Base-by-base conservation (phyloP, 1,140 invertebrate genomes). In the Calephelis virginiensis region DNA sequence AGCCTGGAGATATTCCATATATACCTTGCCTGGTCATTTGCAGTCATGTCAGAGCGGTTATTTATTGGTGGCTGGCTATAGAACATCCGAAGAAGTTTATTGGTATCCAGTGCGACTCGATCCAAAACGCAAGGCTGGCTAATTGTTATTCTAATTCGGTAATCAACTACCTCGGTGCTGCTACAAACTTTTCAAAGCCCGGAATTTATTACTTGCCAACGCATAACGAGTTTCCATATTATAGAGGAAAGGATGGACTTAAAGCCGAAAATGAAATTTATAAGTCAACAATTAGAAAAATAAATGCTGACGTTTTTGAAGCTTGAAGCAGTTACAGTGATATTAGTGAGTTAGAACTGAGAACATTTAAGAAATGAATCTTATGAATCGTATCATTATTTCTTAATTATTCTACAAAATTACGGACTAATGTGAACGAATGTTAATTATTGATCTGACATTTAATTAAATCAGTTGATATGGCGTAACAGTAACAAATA, bases 1-100 rank as follows among this genome's bases (percentile, higher is more conserved):
- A 96, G 75, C 95, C 95, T 0, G 61, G 82, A 9, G 87, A 90
- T 65, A 81, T 90, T 11, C 76, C 81, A 0, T 83, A 78, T 40
- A 72, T 89, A 7, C 89, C 89, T 0, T 91, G 89, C 65, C 28
- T 89, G 0, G 70, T 88, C 5, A 8, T 90, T 6, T 91, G 89
- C 38, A 89, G 86, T 65, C 89, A 91, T 56, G 0, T 89, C 0
- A 72, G 80, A 64, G 63, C 86, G 4, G 70, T 81, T 0, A 14
- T 91, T 0, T 90, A 89, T 40, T 89, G 82, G 85, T 91, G 85
- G 86, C 72, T 80, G 62, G 86, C 87, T 10, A 59, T 91, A 0
- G 82, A 88, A 49, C 75, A 91, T 64, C 85, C 87, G 0, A 88
- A 80, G 46, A 85, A 85, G 56, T 91, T 91, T 48, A 83, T 91